These are phyloP conservation scores for Paralvinella palmiformis DNA, from an alignment of 1,140 invertebrate species.

Conservation along the genomic window DNA sequence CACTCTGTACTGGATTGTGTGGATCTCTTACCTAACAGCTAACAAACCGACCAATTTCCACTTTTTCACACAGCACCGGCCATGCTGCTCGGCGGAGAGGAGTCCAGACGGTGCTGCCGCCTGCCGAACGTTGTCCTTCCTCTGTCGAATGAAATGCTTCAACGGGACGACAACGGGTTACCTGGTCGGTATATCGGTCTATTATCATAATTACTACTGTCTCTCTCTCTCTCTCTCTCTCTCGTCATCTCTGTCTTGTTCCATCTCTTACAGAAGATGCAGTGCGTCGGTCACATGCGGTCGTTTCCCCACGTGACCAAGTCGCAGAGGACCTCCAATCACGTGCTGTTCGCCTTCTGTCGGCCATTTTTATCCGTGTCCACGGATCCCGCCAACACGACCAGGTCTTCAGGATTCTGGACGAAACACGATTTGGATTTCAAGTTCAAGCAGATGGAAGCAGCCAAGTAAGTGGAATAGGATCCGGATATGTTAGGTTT, in stretches of 20 bases:
- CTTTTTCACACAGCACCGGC: neutral
- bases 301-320: conserved; percentile 17
- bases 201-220: neutral
- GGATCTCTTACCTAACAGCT: neutral
- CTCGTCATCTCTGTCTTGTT: no score
- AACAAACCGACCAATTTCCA: neutral
- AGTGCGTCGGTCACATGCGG: conserved; percentile 25
- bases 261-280: conserved; percentile 36
- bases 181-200: conserved; percentile 22
- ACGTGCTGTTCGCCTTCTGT: conserved; percentile 29
- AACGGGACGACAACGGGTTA: conserved; percentile 35
- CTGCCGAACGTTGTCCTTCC: conserved; percentile 27
- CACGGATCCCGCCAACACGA: neutral
- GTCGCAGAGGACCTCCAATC: conserved; percentile 15
- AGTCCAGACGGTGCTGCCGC: neutral
- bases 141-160: conserved; percentile 39
- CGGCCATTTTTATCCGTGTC: conserved; percentile 29
- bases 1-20: neutral
- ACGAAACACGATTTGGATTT: conserved; percentile 38
- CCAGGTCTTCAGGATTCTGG: conserved; percentile 33
- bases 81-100: neutral
- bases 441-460: conserved; percentile 31
- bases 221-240: no score
- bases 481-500: no score
- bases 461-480: no score